phyloP scores from a whole-genome alignment of 2,888 invertebrate species.

The Strigamia maritima region DNA sequence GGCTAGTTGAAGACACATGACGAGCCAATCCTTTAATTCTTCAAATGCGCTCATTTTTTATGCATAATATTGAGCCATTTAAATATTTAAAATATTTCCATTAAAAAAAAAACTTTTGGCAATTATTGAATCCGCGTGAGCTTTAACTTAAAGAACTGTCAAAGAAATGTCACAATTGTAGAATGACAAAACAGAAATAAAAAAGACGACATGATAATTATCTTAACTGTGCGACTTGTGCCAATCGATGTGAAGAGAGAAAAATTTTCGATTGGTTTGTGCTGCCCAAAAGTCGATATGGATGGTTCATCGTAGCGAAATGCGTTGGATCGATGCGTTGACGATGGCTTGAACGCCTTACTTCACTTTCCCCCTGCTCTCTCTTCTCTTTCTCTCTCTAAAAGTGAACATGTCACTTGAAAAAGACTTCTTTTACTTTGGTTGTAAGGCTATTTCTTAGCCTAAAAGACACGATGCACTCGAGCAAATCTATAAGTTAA shows the following conservation, averaged over 20 bases:
- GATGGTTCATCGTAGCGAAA: constrained; percentile 34
- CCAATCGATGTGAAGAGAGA: constrained; percentile 24
- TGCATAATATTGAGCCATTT: background rate
- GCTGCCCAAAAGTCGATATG: constrained; percentile 31
- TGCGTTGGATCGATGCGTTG: constrained; percentile 25
- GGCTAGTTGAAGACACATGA: constrained; percentile 20
- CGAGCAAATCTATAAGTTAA: constrained; percentile 32
- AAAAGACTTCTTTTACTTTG: constrained; percentile 25
- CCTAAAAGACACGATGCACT: constrained; percentile 28
- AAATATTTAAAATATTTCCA: background rate
- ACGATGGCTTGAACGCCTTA: constrained; percentile 31
- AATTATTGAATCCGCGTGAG: background rate
- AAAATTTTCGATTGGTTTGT: constrained; percentile 28
- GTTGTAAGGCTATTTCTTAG: constrained; percentile 17
- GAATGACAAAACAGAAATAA: background rate
- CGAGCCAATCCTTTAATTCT: constrained; percentile 23
- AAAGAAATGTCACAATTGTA: background rate
- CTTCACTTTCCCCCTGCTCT: background rate
- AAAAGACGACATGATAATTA: constrained; percentile 20
- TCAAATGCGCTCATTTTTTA: background rate
- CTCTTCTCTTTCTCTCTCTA: background rate
- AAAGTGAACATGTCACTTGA: constrained; percentile 30
- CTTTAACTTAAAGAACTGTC: background rate
- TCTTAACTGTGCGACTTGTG: constrained; percentile 17
- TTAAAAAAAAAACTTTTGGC: background rate